Evolutionary conservation across 64 coral and sea anemone species (phyloP).

Genomic region (Astreopora myriophthalma): DNA sequence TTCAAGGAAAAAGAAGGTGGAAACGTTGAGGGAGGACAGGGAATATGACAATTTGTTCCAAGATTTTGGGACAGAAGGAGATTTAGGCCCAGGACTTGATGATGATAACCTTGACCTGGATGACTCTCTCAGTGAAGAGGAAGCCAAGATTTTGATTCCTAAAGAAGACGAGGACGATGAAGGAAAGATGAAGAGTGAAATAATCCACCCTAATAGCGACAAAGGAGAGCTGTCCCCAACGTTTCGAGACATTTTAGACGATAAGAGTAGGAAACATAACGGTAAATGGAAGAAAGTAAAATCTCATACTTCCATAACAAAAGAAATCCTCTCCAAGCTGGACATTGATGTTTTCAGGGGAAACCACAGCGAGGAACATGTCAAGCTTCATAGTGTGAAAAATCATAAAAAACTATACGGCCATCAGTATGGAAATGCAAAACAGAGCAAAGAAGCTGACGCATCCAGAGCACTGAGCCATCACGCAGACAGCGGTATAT

Average conservation of each 20-base stretch:
- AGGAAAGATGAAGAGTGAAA: constrained; percentile 9
- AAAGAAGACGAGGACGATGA: not conserved
- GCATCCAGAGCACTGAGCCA: constrained; percentile 4
- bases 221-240: not conserved
- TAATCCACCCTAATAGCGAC: not conserved
- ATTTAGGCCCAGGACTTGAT: not conserved
- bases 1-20: not conserved
- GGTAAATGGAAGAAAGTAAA: not conserved
- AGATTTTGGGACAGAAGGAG: constrained; percentile 35
- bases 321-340: constrained; percentile 32
- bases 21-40: not conserved
- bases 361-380: constrained; percentile 3
- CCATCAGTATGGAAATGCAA: not conserved
- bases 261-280: not conserved
- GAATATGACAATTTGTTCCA: constrained; percentile 19
- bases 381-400: not conserved
- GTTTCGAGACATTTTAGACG: not conserved
- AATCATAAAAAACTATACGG: not conserved
- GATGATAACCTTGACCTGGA: constrained; percentile 14
- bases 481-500: constrained; percentile 7
- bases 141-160: not conserved
- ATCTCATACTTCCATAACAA: not conserved
- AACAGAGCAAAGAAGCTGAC: not conserved
- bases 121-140: constrained; percentile 8
- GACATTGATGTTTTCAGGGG: constrained; percentile 46